phyloP scores from a whole-genome alignment of 1,140 invertebrate species.

The Maniola jurtina region DNA sequence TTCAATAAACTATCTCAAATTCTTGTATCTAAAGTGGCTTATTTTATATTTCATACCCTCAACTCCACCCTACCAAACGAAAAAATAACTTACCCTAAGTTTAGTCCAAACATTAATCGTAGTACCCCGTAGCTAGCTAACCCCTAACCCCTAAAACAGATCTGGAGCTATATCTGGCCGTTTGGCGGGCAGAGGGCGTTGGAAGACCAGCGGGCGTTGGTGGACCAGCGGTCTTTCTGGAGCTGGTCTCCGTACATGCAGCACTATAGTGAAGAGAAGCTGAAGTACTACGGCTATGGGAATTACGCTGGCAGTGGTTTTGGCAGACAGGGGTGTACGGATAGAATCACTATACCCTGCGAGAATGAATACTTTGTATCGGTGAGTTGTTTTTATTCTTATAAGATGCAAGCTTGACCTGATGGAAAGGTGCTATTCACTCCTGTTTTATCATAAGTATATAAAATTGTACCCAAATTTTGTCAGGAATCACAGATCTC shows the following conservation, averaged over 20 bases:
- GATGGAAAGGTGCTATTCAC: no score
- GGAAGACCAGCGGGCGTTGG: background rate
- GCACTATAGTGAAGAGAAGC: constrained; percentile 51
- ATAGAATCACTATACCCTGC: constrained; percentile 88
- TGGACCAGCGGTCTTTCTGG: constrained; percentile 19
- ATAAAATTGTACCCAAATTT: no score
- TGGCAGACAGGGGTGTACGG: constrained; percentile 80
- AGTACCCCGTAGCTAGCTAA: constrained; percentile 54
- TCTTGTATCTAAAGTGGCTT: no score
- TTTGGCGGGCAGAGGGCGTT: constrained; percentile 55
- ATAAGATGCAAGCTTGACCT: no score
- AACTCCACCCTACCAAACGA: no score
- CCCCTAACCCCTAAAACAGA: constrained; percentile 48
- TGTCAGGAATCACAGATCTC: no score
- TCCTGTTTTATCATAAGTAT: no score
- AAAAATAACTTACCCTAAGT: no score
- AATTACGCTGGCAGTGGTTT: constrained; percentile 55
- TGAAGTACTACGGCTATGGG: constrained; percentile 71
- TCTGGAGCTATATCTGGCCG: constrained; percentile 66
- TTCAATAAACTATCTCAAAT: no score
- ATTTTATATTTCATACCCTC: no score
- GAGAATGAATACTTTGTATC: constrained; percentile 90
- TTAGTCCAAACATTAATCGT: background rate
- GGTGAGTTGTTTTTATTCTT: constrained; percentile 65
- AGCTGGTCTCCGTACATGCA: constrained; percentile 71